Percentiles rank a stretch among this genome's conserved stretches.
phyloP scores from a whole-genome alignment of 1,140 invertebrate genomes.

The Drosophila hydei region DNA sequence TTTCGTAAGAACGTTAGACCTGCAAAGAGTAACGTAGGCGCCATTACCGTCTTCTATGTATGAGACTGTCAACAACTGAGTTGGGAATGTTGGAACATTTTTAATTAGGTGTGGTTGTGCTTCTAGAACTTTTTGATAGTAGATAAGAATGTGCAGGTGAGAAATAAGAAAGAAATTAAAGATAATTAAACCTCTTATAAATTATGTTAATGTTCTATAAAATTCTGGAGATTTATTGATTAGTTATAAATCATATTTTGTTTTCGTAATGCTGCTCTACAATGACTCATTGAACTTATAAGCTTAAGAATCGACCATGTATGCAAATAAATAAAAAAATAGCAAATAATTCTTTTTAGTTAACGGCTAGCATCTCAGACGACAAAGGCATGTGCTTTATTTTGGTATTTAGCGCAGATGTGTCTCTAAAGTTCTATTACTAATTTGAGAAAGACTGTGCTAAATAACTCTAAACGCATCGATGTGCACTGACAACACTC shows the following conservation, averaged over 20 bases:
- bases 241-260: too few species aligned
- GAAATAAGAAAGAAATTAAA: not conserved
- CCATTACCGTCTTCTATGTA: not conserved
- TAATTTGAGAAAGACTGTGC: constrained; percentile 70
- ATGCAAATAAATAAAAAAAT: not conserved
- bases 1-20: constrained; percentile 46
- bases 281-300: too few species aligned
- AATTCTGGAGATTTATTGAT: not conserved
- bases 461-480: constrained; percentile 61
- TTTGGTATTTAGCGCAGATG: constrained; percentile 71
- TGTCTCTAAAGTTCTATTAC: constrained; percentile 53
- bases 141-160: not conserved
- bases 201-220: not conserved
- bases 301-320: too few species aligned
- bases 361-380: not conserved
- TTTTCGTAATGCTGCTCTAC: too few species aligned
- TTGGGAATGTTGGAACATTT: constrained; percentile 4
- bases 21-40: constrained; percentile 27
- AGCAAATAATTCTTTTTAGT: constrained; percentile 13
- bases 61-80: constrained; percentile 10
- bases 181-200: not conserved
- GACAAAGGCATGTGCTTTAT: constrained; percentile 51
- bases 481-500: constrained; percentile 18
- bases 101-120: constrained; percentile 1
- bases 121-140: constrained; percentile 29